A percentile compares a stretch with the other conserved stretches of the same genome.
Evolutionary conservation across 1,140 invertebrate species (phyloP).

Genomic region (Eriosoma lanigerum): DNA sequence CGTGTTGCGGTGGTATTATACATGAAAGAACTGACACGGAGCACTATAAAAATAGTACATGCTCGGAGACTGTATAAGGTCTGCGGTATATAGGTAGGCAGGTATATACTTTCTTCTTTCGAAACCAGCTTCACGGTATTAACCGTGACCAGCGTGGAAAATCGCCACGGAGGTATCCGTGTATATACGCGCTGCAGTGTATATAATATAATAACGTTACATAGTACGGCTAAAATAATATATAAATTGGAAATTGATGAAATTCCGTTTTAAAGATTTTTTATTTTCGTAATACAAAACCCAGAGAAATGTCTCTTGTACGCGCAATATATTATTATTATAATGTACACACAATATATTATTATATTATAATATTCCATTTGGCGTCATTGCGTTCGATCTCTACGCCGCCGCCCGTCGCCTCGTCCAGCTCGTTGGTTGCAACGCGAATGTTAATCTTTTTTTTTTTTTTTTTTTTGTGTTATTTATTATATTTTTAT

Average conservation of each 20-base stretch:
- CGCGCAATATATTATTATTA: slow-evolving; percentile 3
- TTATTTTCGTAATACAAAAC: slow-evolving; percentile 18
- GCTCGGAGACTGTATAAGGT: not conserved
- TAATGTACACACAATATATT: not conserved
- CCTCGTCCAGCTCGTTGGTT: not conserved
- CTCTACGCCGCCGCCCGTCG: not conserved
- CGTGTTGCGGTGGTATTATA: not conserved
- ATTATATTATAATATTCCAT: not conserved
- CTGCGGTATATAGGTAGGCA: not conserved
- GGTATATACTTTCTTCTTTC: slow-evolving; percentile 41
- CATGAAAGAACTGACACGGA: not conserved
- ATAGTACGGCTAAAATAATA: too few relatives aligned
- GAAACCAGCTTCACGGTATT: slow-evolving; percentile 29
- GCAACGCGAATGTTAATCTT: not conserved
- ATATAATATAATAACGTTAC: too few relatives aligned
- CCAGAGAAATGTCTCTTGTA: slow-evolving; percentile 26
- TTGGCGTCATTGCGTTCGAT: not conserved
- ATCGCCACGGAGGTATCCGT: slow-evolving; percentile 13
- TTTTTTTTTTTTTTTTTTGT: not conserved
- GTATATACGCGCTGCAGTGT: too few relatives aligned
- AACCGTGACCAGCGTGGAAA: slow-evolving; percentile 44
- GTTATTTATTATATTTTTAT: too few relatives aligned
- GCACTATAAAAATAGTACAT: not conserved
- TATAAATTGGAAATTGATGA: slow-evolving; percentile 28
- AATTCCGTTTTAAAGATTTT: slow-evolving; percentile 16